Conservation (phyloP, 2,797 vertebrate species). For the Phataginus tricuspis region DNA sequence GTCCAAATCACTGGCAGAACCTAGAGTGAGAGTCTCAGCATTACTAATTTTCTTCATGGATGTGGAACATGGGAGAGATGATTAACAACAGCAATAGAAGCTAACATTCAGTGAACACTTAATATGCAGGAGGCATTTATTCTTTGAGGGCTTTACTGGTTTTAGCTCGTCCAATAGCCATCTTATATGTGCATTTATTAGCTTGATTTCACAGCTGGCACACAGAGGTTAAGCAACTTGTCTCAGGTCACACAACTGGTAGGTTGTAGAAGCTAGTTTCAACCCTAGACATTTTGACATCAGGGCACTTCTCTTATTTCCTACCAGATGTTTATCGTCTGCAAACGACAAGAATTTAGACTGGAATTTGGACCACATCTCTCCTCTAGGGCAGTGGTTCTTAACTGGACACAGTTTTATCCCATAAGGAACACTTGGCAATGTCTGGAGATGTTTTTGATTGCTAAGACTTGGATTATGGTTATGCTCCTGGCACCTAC, state of each 20-base stretch:
- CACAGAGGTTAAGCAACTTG: neutral
- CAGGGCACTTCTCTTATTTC: neutral
- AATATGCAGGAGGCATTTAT: neutral
- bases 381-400: neutral
- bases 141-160: neutral
- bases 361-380: neutral
- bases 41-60: neutral
- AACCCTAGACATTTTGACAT: neutral
- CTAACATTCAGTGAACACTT: neutral
- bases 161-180: neutral
- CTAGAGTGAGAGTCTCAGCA: neutral
- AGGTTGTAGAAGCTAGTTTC: neutral
- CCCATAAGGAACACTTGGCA: neutral
- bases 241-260: neutral
- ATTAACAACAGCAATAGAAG: neutral
- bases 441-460: neutral
- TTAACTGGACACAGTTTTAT: neutral
- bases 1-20: neutral
- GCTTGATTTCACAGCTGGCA: neutral
- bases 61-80: neutral
- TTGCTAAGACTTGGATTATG: neutral
- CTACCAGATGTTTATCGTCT: neutral
- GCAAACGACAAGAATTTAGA: neutral
- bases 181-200: neutral
- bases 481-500: neutral